Evolutionary conservation across 2,113 vertebrate species (phyloP).

Genomic region (Oreochromis niloticus): DNA sequence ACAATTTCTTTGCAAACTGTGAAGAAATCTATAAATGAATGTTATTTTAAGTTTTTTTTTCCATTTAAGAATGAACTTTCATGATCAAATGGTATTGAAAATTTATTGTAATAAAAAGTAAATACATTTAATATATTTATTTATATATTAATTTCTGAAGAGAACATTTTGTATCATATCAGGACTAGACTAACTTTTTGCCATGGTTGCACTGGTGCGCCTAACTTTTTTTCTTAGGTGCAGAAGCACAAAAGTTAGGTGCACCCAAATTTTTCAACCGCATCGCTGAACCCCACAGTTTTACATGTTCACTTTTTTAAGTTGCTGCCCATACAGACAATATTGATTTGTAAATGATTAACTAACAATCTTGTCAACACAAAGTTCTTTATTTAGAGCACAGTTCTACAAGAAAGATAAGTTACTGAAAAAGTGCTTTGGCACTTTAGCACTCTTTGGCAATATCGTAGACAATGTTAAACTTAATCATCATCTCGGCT

Average conservation of each 20-base stretch:
- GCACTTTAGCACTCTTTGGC: background rate
- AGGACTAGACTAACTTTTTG: background rate
- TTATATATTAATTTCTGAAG: background rate
- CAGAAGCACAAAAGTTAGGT: background rate
- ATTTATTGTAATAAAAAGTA: background rate
- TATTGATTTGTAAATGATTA: background rate
- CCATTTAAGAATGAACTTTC: background rate
- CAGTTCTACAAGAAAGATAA: background rate
- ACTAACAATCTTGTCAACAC: background rate
- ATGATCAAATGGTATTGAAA: background rate
- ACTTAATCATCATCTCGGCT: background rate
- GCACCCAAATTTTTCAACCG: background rate
- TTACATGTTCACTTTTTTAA: background rate
- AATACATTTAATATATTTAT: accelerated
- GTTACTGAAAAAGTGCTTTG: background rate
- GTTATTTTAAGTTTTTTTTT: background rate
- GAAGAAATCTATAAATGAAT: background rate
- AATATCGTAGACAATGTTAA: background rate
- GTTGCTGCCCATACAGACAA: background rate
- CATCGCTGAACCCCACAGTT: too few species aligned
- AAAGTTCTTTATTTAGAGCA: background rate
- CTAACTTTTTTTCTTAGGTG: background rate
- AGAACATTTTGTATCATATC: accelerated
- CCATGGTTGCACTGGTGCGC: background rate
- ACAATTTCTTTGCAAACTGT: background rate